Evolutionary conservation across 2,113 vertebrate species (phyloP).

Genomic region (Choloepus hoffmanni): DNA sequence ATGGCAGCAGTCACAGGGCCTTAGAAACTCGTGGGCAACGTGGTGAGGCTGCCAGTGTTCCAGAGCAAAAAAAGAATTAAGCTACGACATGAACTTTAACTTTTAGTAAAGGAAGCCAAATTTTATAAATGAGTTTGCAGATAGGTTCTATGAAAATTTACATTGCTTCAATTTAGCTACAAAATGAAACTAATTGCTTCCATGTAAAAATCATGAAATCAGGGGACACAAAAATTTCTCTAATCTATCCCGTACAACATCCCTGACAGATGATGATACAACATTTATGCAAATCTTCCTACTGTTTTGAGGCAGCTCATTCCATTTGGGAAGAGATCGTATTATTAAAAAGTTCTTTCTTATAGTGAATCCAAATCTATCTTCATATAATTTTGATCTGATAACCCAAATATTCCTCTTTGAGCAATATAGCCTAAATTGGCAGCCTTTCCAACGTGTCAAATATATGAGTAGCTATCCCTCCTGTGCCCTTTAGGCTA

Average conservation of each 20-base stretch:
- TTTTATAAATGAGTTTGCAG: neutral
- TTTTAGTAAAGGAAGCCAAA: neutral
- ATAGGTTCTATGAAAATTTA: neutral
- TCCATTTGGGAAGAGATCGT: neutral
- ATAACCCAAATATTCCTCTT: neutral
- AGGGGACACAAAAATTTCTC: neutral
- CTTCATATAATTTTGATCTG: neutral
- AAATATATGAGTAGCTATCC: neutral
- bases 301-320: neutral
- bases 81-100: too few species aligned
- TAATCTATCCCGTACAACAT: neutral
- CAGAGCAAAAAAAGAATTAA: too few species aligned
- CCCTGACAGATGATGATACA: neutral
- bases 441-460: neutral
- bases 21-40: too few species aligned
- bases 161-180: neutral
- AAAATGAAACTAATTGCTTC: neutral
- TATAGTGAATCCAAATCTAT: neutral
- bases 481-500: neutral
- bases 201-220: neutral
- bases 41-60: too few species aligned
- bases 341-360: neutral
- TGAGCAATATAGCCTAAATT: neutral
- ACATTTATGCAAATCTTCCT: neutral
- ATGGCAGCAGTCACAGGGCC: too few species aligned